Percentiles rank a stretch among this genome's conserved stretches.
phyloP scores from a whole-genome alignment of 2,797 vertebrate species.

The Crotalus adamanteus region DNA sequence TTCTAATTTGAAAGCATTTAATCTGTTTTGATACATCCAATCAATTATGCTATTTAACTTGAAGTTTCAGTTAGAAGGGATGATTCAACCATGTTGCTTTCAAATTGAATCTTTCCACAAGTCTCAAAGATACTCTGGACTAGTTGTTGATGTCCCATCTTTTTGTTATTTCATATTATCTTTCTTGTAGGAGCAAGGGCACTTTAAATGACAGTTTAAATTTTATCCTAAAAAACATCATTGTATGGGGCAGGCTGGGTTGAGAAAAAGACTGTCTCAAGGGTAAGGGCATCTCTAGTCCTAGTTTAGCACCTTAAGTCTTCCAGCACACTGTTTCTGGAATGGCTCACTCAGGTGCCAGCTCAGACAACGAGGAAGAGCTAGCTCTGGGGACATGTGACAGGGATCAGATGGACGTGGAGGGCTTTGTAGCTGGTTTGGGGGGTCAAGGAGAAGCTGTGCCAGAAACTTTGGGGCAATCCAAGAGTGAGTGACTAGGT shows the following conservation, averaged over 20 bases:
- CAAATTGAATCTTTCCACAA: not conserved
- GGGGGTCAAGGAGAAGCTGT: not conserved
- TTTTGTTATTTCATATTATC: not conserved
- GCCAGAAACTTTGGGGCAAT: not conserved
- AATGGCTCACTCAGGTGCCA: not conserved
- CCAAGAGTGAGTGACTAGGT: not conserved
- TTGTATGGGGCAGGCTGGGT: not conserved
- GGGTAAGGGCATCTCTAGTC: not conserved
- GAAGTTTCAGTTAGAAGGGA: not conserved
- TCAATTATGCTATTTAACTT: not conserved
- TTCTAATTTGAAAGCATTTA: not conserved
- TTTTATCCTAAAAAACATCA: not conserved
- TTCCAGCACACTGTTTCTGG: not conserved
- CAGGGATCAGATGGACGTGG: not conserved
- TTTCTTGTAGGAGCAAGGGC: not conserved
- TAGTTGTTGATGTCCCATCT: not conserved
- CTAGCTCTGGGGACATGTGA: not conserved
- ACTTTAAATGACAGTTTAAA: not conserved
- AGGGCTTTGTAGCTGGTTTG: not conserved
- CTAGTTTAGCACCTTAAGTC: not conserved
- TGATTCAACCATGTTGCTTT: not conserved
- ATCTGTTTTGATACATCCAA: not conserved
- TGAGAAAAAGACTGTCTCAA: not conserved
- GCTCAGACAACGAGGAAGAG: not conserved
- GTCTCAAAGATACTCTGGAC: not conserved